Base-by-base conservation (phyloP, 2,888 invertebrate genomes). In the Monopis laevigella region DNA sequence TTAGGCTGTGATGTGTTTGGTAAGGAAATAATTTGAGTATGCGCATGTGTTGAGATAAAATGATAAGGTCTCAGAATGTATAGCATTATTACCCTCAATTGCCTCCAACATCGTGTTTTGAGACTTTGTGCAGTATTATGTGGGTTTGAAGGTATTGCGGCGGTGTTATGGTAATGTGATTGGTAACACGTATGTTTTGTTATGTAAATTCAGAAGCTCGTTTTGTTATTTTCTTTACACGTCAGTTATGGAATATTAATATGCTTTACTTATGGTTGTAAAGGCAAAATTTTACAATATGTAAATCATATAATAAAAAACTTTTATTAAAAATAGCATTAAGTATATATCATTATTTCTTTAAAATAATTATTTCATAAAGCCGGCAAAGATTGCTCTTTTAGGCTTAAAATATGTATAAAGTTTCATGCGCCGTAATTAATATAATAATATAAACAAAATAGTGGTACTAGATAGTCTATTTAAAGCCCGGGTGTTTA, bases 81-180 rank as follows among this genome's bases (percentile, higher is more conserved):
- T 49, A 45, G 54, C 51, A 51, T 54, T 56, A 59, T 53, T 54
- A 55, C 50, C 47, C 51, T 52, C 59, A 58, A 56, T 59, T 59
- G 55, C 48, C 54, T 50, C 38, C 44, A 32, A 32, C 46, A 52
- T 47, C 52, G 14, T 32, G 32, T 51, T 49, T 51, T 53, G 50
- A 51, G 55, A 48, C 51, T 51, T 50, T 21, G 39, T 39, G 41
- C 21, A 32, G 14, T 14, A 32, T 17, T 32, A 32, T 17, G 32
- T 7, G 2, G 32, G 6, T 32, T 17, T 17, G 16, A 14, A 3
- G 2, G 32, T 17, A 32, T 32, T 32, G 32, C n/a, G n/a, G n/a
- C n/a, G n/a, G 32, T 7, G 3, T 32, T 32, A 32, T 32, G 32
- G 32, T 16, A 32, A 32, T 32, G 17, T 17, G 32, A 32, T 32